Evolutionary conservation across 2,797 vertebrate species (phyloP), one percentile per base, ranked within the genome.

Genomic region (Phyllotis vaccarum): DNA sequence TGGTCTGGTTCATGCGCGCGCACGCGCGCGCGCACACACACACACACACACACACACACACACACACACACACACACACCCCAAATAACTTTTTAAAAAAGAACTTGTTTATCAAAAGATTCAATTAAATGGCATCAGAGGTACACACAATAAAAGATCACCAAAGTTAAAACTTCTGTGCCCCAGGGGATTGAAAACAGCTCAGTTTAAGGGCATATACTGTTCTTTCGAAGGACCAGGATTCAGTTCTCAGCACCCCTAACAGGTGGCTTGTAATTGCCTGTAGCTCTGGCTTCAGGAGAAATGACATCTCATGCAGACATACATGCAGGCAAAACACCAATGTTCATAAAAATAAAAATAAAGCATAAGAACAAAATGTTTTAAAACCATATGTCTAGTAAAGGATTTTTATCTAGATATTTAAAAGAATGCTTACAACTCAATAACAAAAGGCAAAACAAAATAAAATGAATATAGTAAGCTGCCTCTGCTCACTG

Each of bases 51-150:
- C 56, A 58, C 56, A 58, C 56, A 22, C 56, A 58, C 11, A 16
- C 54, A 27, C 24, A 27, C n/a, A n/a, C n/a, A 49, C 64, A 34
- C 29, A 64, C 64, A 64, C 27, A 64, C 62, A 31, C 34, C 16
- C 14, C 75, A 52, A 40, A 58, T 58, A 40, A 81, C 8, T 81
- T 22, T 34, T 40, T 19, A 37, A 46, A 46, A 29, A 75, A 90
- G 54, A 91, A 85, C 70, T 89, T 60, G 9, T 92, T 85, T 89
- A 68, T 43, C 29, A 89, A 93, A 46, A 66, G 46, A 85, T 7
- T n/a, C 46, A 27, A 46, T 46, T 72, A 78, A 83, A 79, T 81
- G 11, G 58, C 80, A 37, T 27, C 43, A 70, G 81, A 68, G 43
- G 2, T 29, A 62, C 58, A 86, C 64, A 29, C 2, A 80, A 16